Percentiles rank a stretch among this genome's conserved stretches.
Conservation (phyloP, 2,888 invertebrate species). For the Sesia apiformis region DNA sequence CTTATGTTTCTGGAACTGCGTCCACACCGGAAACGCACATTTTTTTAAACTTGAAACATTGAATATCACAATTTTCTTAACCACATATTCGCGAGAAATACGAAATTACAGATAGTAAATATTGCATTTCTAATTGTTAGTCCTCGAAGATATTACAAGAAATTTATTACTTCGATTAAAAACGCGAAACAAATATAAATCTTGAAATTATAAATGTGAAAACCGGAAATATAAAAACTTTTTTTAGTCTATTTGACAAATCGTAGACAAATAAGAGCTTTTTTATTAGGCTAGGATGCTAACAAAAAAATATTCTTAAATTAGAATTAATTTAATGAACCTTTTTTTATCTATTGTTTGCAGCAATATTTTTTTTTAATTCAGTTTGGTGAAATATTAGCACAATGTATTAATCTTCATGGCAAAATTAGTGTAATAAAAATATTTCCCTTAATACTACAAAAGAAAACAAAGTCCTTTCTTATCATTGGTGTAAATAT, state of each 20-base stretch:
- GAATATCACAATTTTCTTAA: constrained; percentile 19
- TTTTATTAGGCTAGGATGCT: no score
- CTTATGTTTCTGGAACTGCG: constrained; percentile 65
- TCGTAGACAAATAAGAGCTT: no score
- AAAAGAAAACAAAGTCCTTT: no score
- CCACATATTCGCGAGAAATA: constrained; percentile 27
- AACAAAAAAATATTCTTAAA: no score
- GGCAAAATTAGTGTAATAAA: no score
- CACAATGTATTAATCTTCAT: no score
- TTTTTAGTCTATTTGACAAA: not conserved
- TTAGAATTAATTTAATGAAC: no score
- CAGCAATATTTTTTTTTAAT: no score
- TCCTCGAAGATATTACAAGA: not conserved
- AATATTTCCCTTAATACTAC: no score
- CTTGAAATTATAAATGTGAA: not conserved
- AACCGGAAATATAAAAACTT: constrained; percentile 6
- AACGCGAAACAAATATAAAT: not conserved
- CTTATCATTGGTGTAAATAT: no score
- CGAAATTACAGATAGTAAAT: constrained; percentile 32
- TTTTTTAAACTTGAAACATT: constrained; percentile 50
- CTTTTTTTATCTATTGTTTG: no score
- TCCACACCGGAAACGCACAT: constrained; percentile 66
- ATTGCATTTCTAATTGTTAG: constrained; percentile 47
- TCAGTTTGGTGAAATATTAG: no score
- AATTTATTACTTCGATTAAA: not conserved